Percentiles rank a stretch among this genome's conserved stretches.
These are phyloP conservation scores for Ormyrus labotus DNA, from an alignment of 2,888 invertebrate species.

Conservation along the genomic window DNA sequence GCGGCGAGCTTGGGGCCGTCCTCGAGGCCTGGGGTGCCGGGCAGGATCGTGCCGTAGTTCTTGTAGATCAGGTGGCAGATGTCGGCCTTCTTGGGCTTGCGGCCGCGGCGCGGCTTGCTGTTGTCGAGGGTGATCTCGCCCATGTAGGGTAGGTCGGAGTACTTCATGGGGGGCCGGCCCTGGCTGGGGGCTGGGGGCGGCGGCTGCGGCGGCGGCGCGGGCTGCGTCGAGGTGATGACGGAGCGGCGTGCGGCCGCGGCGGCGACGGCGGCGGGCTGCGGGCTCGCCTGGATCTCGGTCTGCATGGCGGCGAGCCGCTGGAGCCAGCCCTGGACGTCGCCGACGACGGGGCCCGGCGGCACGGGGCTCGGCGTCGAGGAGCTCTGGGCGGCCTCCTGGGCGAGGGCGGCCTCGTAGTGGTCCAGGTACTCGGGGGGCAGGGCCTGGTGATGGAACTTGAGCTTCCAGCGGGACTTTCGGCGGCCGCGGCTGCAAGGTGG, in stretches of 20 bases:
- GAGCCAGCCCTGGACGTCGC: constrained; percentile 80
- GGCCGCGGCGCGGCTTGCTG: constrained; percentile 89
- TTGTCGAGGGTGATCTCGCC: constrained; percentile 94
- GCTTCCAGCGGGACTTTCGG: constrained; percentile 84
- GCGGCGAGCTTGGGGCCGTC: constrained; percentile 61
- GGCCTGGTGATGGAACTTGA: constrained; percentile 89
- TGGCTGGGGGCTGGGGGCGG: not conserved
- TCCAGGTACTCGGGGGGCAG: constrained; percentile 87
- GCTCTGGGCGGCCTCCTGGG: constrained; percentile 76
- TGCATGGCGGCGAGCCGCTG: constrained; percentile 86
- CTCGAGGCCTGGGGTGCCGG: constrained; percentile 82
- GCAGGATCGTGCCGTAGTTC: constrained; percentile 91
- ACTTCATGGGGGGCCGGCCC: constrained; percentile 78
- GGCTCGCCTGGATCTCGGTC: constrained; percentile 74
- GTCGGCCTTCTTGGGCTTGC: constrained; percentile 94
- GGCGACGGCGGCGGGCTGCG: not conserved
- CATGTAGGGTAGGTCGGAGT: constrained; percentile 92
- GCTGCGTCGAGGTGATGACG: constrained; percentile 71
- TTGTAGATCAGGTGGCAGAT: constrained; percentile 94
- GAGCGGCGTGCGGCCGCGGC: constrained; percentile 64
- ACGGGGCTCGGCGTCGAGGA: constrained; percentile 69
- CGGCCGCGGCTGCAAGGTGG: constrained; percentile 72
- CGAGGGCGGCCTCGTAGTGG: constrained; percentile 86
- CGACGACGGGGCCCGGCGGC: constrained; percentile 63
- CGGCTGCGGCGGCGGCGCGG: constrained; percentile 11